Percentiles rank a stretch among this genome's conserved stretches.
Conservation (phyloP, 2,113 vertebrate species). For the Marmota monax region DNA sequence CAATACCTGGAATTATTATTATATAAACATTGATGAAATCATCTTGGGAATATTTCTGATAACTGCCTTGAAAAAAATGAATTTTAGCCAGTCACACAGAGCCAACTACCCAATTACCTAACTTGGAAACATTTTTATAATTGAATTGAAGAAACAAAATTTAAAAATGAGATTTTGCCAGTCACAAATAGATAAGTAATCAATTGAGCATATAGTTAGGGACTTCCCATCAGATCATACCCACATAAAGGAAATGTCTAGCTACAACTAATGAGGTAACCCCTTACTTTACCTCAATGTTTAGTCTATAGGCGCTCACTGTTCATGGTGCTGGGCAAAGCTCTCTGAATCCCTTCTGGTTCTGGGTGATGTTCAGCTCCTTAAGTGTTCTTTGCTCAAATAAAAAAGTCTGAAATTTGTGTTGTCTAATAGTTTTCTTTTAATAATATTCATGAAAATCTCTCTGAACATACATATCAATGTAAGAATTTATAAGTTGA, state of each 20-base stretch:
- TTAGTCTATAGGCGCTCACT: not conserved
- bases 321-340: not conserved
- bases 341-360: not conserved
- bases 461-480: not conserved
- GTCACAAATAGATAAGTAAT: not conserved
- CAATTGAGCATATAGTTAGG: not conserved
- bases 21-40: not conserved
- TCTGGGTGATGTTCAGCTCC: not conserved
- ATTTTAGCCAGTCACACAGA: not conserved
- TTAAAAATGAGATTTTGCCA: not conserved
- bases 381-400: not conserved
- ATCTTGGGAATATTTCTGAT: not conserved
- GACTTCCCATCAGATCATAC: not conserved
- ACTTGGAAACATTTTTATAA: not conserved
- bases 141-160: not conserved
- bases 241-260: not conserved
- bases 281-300: not conserved
- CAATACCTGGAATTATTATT: not conserved
- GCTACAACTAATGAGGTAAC: not conserved
- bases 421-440: not conserved
- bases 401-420: not conserved
- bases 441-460: not conserved
- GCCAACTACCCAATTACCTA: not conserved
- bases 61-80: not conserved
- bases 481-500: not conserved